Conservation (phyloP, 2,888 invertebrate genomes). For the Omphaloscelis lunosa region DNA sequence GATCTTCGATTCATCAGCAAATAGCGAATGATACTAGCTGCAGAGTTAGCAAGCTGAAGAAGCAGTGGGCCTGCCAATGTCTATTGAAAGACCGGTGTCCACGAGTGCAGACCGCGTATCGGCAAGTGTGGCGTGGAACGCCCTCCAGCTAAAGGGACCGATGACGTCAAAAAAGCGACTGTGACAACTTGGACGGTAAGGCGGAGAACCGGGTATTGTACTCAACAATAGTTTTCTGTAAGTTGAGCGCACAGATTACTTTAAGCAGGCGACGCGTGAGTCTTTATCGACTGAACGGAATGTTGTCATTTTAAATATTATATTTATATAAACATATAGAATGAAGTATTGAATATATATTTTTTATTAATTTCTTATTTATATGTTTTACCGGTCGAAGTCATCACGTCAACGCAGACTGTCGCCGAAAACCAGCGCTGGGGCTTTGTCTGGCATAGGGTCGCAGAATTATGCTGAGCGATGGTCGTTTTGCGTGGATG, state of each 20-base stretch:
- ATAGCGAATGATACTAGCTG: constrained; percentile 12
- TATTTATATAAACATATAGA: neutral
- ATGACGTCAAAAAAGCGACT: neutral
- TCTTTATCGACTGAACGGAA: neutral
- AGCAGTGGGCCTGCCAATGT: neutral
- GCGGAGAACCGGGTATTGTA: neutral
- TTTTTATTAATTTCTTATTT: too few relatives aligned
- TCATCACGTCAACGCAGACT: too few relatives aligned
- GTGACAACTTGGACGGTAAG: neutral
- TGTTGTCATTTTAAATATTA: neutral
- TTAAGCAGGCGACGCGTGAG: neutral
- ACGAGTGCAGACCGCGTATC: too few relatives aligned
- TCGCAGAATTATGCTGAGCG: too few relatives aligned
- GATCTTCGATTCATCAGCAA: neutral
- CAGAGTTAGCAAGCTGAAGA: constrained; percentile 30
- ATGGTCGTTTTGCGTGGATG: too few relatives aligned
- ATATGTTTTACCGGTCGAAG: too few relatives aligned
- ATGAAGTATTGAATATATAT: too few relatives aligned
- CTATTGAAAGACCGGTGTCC: neutral
- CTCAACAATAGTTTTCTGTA: neutral
- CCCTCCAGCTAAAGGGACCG: too few relatives aligned
- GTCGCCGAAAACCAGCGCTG: too few relatives aligned
- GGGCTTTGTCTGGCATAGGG: too few relatives aligned
- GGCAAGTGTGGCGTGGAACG: neutral
- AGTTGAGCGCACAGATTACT: neutral